A percentile compares a stretch with the other conserved stretches of the same genome.
These are phyloP conservation scores for Papilio elwesi DNA, from an alignment of 2,888 invertebrate species.

Conservation along the genomic window DNA sequence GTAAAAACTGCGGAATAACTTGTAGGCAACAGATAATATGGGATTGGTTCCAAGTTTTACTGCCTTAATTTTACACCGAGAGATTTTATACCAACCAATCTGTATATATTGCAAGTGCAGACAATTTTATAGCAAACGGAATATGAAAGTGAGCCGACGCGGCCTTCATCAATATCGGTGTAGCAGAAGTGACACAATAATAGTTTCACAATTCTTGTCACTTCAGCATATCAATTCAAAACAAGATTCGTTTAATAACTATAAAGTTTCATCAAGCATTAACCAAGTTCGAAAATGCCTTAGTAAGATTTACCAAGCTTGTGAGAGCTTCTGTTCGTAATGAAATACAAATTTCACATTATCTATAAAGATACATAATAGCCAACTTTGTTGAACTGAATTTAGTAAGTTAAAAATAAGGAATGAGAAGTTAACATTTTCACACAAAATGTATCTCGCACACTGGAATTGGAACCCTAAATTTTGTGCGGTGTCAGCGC, in stretches of 20 bases:
- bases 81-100: slow-evolving; percentile 14
- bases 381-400: neutral
- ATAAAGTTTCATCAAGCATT: no score
- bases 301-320: no score
- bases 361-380: no score
- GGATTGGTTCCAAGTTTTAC: slow-evolving; percentile 24
- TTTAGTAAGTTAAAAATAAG: neutral
- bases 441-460: slow-evolving; percentile 20
- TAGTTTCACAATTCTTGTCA: no score
- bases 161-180: neutral
- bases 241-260: no score
- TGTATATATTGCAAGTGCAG: neutral
- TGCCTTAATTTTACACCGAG: slow-evolving; percentile 20
- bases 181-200: neutral
- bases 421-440: neutral
- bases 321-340: no score
- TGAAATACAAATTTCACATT: no score
- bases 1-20: slow-evolving; percentile 19
- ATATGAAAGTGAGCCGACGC: no score
- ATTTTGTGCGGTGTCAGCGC: slow-evolving; percentile 18
- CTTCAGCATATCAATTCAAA: no score
- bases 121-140: neutral
- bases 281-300: no score
- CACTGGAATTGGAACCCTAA: slow-evolving; percentile 12
- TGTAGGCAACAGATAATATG: slow-evolving; percentile 29